These are phyloP conservation scores for Drosophila sulfurigaster DNA, from an alignment of 1,140 invertebrate genomes.

Conservation along the genomic window DNA sequence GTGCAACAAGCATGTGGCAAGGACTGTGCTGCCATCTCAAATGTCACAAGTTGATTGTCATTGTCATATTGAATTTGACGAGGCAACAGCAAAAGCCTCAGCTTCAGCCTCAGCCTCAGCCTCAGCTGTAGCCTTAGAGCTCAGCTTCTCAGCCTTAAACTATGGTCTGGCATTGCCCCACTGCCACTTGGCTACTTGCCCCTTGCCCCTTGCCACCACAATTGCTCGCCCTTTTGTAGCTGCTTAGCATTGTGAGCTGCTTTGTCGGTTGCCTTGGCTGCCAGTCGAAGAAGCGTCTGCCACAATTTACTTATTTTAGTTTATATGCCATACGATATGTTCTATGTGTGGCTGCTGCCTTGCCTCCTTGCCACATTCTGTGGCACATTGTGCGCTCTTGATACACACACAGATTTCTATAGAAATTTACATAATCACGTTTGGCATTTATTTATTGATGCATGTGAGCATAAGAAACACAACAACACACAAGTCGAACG, in stretches of 20 bases:
- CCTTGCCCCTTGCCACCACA: constrained; percentile 1
- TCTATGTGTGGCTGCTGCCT: neutral
- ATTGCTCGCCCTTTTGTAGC: constrained; percentile 1
- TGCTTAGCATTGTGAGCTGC: constrained; percentile 24
- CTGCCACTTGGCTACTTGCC: neutral
- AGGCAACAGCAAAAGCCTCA: constrained; percentile 51
- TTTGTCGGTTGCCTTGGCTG: constrained; percentile 51
- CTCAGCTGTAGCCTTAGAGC: constrained; percentile 28
- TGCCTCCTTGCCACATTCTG: neutral
- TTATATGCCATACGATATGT: constrained; percentile 7
- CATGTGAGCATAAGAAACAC: constrained; percentile 47
- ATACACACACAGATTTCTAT: constrained; percentile 66
- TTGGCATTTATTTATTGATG: constrained; percentile 83
- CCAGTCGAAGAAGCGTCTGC: constrained; percentile 9
- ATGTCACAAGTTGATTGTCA: constrained; percentile 81
- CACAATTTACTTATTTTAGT: constrained; percentile 22
- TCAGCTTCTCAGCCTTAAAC: constrained; percentile 52
- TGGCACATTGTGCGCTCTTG: constrained; percentile 22
- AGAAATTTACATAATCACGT: constrained; percentile 82
- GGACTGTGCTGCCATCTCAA: constrained; percentile 40
- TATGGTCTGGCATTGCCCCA: constrained; percentile 28
- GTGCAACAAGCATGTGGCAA: constrained; percentile 13
- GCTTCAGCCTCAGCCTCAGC: constrained; percentile 17
- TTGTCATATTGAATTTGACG: constrained; percentile 80
- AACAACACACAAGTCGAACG: constrained; percentile 2